Evolutionary conservation across 1,140 invertebrate genomes (phyloP).

Genomic region (Diuraphis noxia): DNA sequence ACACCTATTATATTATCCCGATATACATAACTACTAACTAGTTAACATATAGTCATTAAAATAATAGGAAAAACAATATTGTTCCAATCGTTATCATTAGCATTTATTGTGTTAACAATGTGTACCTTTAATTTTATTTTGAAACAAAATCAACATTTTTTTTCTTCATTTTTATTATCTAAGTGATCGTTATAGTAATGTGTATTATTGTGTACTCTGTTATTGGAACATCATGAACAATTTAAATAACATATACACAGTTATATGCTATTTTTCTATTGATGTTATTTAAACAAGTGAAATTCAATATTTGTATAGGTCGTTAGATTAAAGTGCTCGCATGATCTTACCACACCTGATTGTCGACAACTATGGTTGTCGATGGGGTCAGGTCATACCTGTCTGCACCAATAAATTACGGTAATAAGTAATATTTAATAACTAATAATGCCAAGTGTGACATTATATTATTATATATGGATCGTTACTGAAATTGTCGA

Average conservation of each 20-base stretch:
- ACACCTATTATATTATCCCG: neutral
- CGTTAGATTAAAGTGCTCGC: neutral
- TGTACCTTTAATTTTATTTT: neutral
- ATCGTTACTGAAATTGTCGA: neutral
- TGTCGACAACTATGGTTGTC: neutral
- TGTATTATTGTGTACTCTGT: no score
- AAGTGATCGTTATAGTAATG: neutral
- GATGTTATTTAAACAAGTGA: slow-evolving; percentile 1
- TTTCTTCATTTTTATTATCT: neutral
- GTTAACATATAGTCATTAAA: neutral
- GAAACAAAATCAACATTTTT: neutral
- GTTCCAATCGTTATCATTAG: neutral
- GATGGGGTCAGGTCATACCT: slow-evolving; percentile 25
- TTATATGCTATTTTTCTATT: neutral
- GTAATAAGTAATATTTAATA: neutral
- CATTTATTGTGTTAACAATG: neutral
- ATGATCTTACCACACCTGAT: neutral
- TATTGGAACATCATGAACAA: neutral
- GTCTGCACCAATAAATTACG: neutral
- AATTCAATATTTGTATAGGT: neutral
- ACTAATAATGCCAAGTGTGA: neutral
- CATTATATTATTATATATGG: neutral
- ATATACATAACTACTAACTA: neutral
- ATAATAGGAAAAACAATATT: neutral
- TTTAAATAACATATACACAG: neutral